Evolutionary conservation across 2,113 vertebrate genomes (phyloP).

Genomic region (Chloropsis cyanopogon): DNA sequence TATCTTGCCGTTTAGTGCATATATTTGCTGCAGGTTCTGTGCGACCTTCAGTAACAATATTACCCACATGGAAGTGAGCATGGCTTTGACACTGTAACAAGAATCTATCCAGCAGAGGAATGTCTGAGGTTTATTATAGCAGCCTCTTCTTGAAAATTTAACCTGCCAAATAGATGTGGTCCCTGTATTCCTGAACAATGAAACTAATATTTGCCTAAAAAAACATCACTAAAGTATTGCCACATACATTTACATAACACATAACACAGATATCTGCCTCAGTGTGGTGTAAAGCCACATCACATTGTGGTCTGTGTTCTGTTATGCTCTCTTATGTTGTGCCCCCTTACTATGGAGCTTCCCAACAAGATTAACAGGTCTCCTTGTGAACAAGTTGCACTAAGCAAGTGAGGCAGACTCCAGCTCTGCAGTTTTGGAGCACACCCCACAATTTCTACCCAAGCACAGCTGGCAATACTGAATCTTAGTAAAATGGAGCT

Average conservation of each 20-base stretch:
- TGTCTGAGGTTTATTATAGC: slow-evolving; percentile 7
- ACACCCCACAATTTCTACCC: neutral
- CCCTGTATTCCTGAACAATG: neutral
- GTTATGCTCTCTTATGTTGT: neutral
- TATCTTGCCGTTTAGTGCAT: neutral
- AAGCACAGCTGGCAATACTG: neutral
- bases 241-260: neutral
- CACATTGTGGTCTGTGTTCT: neutral
- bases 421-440: neutral
- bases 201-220: neutral
- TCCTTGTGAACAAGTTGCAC: neutral
- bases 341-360: neutral
- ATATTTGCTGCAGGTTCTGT: neutral
- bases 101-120: slow-evolving; percentile 6
- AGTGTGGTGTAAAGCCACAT: neutral
- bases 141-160: neutral
- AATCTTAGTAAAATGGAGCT: neutral
- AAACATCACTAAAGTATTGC: neutral
- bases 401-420: neutral
- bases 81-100: neutral
- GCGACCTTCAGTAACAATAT: neutral
- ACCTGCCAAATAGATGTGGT: neutral
- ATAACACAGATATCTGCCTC: neutral
- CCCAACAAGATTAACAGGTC: neutral
- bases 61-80: neutral